Percentiles rank a stretch among this genome's conserved stretches.
phyloP scores from a whole-genome alignment of 2,888 invertebrate genomes.

The Microchrysa polita region DNA sequence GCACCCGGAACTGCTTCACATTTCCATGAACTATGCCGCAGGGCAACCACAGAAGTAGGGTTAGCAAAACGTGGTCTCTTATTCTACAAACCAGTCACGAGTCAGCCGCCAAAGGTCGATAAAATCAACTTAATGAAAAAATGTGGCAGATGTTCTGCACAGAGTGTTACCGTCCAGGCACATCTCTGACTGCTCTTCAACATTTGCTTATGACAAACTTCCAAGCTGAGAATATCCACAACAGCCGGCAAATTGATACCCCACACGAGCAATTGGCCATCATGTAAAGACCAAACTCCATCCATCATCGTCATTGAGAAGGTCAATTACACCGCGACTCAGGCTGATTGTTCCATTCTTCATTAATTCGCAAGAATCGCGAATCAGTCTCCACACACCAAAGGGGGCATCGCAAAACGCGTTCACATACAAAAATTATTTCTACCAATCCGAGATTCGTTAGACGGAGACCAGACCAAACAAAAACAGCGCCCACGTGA shows the following conservation, averaged over 20 bases:
- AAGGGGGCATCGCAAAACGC: not conserved
- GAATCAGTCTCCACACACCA: conserved; percentile 6
- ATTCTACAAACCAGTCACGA: too few relatives aligned
- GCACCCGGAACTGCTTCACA: too few relatives aligned
- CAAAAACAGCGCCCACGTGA: conserved; percentile 38
- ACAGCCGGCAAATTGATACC: not conserved
- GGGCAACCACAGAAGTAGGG: too few relatives aligned
- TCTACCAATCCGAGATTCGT: not conserved
- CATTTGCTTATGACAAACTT: too few relatives aligned
- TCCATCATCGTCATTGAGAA: conserved; percentile 52
- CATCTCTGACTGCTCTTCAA: too few relatives aligned
- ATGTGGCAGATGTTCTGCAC: too few relatives aligned
- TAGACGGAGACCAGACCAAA: too few relatives aligned
- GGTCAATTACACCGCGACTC: conserved; percentile 49
- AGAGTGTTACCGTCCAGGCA: too few relatives aligned
- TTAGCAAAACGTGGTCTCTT: too few relatives aligned
- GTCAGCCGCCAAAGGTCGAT: not conserved
- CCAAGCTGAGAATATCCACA: too few relatives aligned
- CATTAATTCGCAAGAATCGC: conserved; percentile 1
- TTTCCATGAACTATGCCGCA: too few relatives aligned
- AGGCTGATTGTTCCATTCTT: conserved; percentile 5
- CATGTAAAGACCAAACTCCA: not conserved
- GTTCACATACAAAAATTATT: not conserved
- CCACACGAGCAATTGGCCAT: not conserved
- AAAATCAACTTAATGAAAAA: not conserved